Evolutionary conservation across 2,888 invertebrate genomes (phyloP), one percentile per base, ranked within the genome.

Genomic region (Drosophila neonasuta): DNA sequence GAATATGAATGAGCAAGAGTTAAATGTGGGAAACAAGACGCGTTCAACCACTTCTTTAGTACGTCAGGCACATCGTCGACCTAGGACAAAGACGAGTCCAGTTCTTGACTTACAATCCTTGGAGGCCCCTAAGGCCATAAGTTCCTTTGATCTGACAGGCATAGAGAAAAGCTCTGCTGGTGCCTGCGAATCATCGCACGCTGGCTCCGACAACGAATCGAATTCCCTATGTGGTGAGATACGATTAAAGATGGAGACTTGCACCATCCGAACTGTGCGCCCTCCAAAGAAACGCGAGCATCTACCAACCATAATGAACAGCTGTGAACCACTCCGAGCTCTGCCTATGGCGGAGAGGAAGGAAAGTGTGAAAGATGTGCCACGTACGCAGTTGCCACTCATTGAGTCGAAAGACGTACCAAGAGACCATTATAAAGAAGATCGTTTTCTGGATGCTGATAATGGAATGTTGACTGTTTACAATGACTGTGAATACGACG

Each of bases 231-330:
- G 58, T 5, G 60, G 59, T 7, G 86, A 83, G 34, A 67, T 81
- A 8, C 71, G 75, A 29, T 69, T 79, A 2, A 81, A 82, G 58
- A 15, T 78, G 17, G 83, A 79, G 45, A 68, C 80, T 1, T 70
- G 72, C 32, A 71, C 78, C 20, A 73, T 79, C 17, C 69, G 76
- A 3, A 71, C 77, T 1, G 50, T 86, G 3, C 74, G 74, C 36
- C 71, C 77, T 6, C 71, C 80, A n/a, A 77, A 78, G 11, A 69
- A 71, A 29, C 54, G 52, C 20, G 13, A 59, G 1, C 52, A 54
- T 20, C 24, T 74, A 67, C 76, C 65, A 45, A 57, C 59, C 61
- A 71, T 67, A 9, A 54, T 20, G n/a, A 52, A 32, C 9, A 45
- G 29, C 51, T 41, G 68, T n/a, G 64, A 69, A n/a, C 62, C 73